These are phyloP conservation scores for Cirrhinus mrigala DNA, from an alignment of 2,797 vertebrate genomes.

Conservation along the genomic window DNA sequence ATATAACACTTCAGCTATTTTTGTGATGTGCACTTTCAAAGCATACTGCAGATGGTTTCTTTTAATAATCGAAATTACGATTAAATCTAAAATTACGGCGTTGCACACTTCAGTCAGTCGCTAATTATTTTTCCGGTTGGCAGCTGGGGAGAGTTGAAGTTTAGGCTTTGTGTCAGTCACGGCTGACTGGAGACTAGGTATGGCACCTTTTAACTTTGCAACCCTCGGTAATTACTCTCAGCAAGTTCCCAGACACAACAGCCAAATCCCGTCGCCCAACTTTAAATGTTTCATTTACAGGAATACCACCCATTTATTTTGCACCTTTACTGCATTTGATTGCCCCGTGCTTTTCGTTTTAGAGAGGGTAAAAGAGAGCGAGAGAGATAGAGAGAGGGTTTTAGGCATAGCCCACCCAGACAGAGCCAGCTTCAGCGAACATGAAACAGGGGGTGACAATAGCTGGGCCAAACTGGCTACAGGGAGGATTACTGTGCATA, in stretches of 20 bases:
- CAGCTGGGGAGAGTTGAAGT: conserved; percentile 88
- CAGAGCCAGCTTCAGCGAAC: conserved; percentile 81
- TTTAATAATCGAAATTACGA: conserved; percentile 2
- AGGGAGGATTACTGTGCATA: conserved; percentile 95
- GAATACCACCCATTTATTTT: conserved; percentile 58
- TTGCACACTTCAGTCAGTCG: conserved; percentile 12
- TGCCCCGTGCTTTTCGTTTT: conserved; percentile 32
- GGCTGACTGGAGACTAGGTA: conserved; percentile 92
- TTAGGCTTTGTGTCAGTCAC: conserved; percentile 92
- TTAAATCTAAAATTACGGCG: not conserved
- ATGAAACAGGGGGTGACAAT: conserved; percentile 88
- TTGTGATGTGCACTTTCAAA: conserved; percentile 51
- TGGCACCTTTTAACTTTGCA: conserved; percentile 97
- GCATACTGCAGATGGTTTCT: conserved; percentile 1
- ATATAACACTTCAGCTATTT: conserved; percentile 76
- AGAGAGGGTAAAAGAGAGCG: not conserved
- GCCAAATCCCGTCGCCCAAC: conserved; percentile 44
- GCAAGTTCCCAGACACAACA: conserved; percentile 87
- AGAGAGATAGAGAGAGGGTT: conserved; percentile 25
- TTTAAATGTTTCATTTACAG: conserved; percentile 17
- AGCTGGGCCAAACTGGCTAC: conserved; percentile 86
- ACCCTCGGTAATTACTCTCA: conserved; percentile 92
- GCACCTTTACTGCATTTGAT: conserved; percentile 57
- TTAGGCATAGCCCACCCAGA: conserved; percentile 79
- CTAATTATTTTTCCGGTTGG: conserved; percentile 58